Conservation (phyloP, 2,797 vertebrate species). For the Dendrocincla tyrannina region DNA sequence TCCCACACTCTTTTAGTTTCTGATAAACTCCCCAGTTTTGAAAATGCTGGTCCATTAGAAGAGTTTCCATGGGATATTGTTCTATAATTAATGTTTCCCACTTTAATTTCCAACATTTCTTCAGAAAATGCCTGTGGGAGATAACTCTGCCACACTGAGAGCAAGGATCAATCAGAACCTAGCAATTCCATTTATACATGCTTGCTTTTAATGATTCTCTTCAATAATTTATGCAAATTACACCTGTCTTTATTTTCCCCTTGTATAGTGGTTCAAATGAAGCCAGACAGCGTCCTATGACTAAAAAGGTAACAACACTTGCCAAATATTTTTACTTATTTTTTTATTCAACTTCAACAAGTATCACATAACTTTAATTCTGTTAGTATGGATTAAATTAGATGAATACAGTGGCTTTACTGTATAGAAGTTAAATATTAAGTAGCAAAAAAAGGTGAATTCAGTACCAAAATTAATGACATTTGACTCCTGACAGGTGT, state of each 20-base stretch:
- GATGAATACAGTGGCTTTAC: neutral
- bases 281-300: neutral
- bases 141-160: neutral
- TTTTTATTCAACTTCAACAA: neutral
- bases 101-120: neutral
- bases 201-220: neutral
- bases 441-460: neutral
- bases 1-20: neutral
- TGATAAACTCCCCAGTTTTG: neutral
- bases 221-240: neutral
- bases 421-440: neutral
- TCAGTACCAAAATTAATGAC: neutral
- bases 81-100: neutral
- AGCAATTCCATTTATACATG: neutral
- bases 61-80: neutral
- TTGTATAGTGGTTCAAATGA: neutral
- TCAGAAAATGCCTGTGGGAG: neutral
- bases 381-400: neutral
- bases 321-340: neutral
- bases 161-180: neutral
- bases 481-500: neutral
- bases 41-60: neutral
- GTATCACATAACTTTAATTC: neutral
- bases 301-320: neutral
- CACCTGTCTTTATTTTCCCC: neutral